Percentiles rank a stretch among this genome's conserved stretches.
phyloP scores from a whole-genome alignment of 1,140 invertebrate genomes.

The Drosophila orosa region DNA sequence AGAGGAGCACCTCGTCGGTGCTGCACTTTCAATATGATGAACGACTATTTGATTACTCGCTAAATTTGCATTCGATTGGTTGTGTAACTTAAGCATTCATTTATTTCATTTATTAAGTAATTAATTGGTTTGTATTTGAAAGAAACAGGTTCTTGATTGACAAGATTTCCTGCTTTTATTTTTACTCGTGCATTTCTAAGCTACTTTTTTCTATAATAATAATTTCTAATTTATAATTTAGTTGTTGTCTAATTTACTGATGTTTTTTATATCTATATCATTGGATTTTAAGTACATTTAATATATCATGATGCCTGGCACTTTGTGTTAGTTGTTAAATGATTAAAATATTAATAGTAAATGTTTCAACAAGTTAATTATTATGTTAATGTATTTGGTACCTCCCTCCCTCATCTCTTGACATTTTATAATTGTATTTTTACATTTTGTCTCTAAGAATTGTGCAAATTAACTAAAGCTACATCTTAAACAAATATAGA shows the following conservation, averaged over 20 bases:
- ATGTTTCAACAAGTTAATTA: background rate
- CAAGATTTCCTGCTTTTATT: background rate
- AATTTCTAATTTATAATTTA: background rate
- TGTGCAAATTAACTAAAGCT: too few species aligned
- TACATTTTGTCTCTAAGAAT: too few species aligned
- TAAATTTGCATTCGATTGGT: background rate
- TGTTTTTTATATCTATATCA: too few species aligned
- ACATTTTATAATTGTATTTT: too few species aligned
- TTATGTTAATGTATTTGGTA: too few species aligned
- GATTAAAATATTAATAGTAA: background rate
- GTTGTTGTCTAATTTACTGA: background rate
- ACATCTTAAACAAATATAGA: too few species aligned
- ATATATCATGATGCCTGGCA: background rate
- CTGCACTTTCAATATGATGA: conserved; percentile 6
- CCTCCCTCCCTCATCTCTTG: background rate
- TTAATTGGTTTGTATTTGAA: background rate
- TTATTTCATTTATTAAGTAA: background rate
- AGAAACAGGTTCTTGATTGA: conserved; percentile 1
- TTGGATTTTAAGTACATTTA: background rate
- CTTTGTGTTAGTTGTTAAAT: background rate
- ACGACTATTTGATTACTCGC: conserved; percentile 31
- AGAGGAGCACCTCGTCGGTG: conserved; percentile 5
- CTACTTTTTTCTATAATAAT: background rate
- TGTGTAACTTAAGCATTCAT: background rate
- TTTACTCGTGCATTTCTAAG: background rate